phyloP scores from a whole-genome alignment of 2,888 invertebrate species.

The Pseudococcus jackbeardsleyi region DNA sequence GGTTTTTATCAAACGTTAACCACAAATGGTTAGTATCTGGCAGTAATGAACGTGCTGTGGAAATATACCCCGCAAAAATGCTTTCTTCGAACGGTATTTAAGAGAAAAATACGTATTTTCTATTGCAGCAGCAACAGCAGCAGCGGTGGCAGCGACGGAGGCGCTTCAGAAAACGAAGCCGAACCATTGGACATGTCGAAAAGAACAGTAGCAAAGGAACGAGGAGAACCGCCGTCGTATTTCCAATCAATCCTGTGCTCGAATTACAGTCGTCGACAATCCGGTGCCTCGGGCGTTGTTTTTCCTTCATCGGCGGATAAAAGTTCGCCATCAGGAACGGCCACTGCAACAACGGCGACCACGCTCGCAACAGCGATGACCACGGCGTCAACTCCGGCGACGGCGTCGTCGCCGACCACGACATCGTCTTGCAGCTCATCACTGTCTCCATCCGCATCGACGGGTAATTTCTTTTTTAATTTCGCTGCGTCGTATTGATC shows the following conservation, averaged over 20 bases:
- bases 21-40: conserved; percentile 31
- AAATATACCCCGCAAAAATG: no score
- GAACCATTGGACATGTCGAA: conserved; percentile 63
- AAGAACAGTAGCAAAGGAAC: conserved; percentile 48
- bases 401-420: neutral
- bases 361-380: neutral
- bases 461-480: conserved; percentile 6
- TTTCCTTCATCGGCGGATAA: conserved; percentile 16
- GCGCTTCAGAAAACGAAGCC: conserved; percentile 48
- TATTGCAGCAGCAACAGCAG: neutral
- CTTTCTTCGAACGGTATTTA: no score
- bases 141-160: conserved; percentile 7
- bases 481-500: neutral
- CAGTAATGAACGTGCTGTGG: neutral
- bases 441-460: neutral
- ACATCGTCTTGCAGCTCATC: neutral
- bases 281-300: neutral
- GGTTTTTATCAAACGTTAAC: neutral
- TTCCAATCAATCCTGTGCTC: conserved; percentile 61
- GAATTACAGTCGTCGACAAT: conserved; percentile 57
- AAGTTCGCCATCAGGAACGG: neutral
- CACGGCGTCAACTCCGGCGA: neutral
- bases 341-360: neutral
- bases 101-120: neutral
- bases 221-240: conserved; percentile 63